These are phyloP conservation scores for Bimastos eiseni DNA, from an alignment of 2,888 invertebrate species.

Conservation along the genomic window DNA sequence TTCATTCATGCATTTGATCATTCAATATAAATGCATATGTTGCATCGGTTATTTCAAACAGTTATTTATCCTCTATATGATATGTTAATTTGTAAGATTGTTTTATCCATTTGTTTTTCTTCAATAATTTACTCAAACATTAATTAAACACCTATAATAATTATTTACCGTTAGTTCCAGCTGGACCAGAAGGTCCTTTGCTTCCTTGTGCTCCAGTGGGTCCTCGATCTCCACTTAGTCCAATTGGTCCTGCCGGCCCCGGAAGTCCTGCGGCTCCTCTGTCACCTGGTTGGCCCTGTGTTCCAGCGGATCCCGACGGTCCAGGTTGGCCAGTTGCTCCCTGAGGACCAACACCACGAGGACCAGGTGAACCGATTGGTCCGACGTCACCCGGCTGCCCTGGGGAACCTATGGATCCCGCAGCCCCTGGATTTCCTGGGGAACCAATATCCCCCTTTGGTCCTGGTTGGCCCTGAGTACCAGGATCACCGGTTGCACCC, in stretches of 20 bases:
- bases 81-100: not conserved
- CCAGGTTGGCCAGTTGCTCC: slow-evolving; percentile 39
- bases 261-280: slow-evolving; percentile 33
- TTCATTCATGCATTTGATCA: no score
- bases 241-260: slow-evolving; percentile 27
- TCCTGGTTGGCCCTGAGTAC: slow-evolving; percentile 33
- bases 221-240: slow-evolving; percentile 33
- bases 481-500: not conserved
- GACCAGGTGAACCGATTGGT: slow-evolving; percentile 33
- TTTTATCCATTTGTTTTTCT: not conserved
- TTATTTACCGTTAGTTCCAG: not conserved
- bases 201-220: slow-evolving; percentile 32
- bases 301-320: slow-evolving; percentile 33
- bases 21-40: no score
- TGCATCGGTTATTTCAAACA: not conserved
- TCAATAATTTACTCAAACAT: not conserved
- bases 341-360: slow-evolving; percentile 34
- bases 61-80: not conserved
- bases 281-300: slow-evolving; percentile 36
- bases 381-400: slow-evolving; percentile 70
- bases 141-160: not conserved
- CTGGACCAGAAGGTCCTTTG: slow-evolving; percentile 25
- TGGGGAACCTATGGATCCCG: slow-evolving; percentile 30
- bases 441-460: slow-evolving; percentile 32
- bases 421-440: slow-evolving; percentile 31